Evolutionary conservation across 2,113 vertebrate species (phyloP).

Genomic region (Gasterosteus aculeatus): DNA sequence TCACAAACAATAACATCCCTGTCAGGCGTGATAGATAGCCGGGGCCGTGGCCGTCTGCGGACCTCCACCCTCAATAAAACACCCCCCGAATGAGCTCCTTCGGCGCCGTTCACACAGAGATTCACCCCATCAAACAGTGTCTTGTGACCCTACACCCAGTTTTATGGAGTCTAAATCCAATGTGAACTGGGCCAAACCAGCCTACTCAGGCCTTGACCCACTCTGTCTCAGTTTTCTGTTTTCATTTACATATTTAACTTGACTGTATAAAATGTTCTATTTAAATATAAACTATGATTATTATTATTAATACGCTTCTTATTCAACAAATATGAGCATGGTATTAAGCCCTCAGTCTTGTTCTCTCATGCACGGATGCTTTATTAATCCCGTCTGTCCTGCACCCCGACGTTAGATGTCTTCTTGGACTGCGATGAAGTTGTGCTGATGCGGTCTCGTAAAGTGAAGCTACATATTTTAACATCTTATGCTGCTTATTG

Average conservation of each 20-base stretch:
- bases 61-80: conserved; percentile 53
- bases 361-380: not conserved
- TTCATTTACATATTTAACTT: no score
- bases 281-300: no score
- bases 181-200: not conserved
- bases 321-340: not conserved
- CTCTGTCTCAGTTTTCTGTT: not conserved
- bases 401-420: not conserved
- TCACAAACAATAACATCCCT: conserved; percentile 46
- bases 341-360: not conserved
- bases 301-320: no score
- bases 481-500: conserved; percentile 36
- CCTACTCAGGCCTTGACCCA: no score
- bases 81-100: not conserved
- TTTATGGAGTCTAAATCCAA: not conserved
- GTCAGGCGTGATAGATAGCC: conserved; percentile 54
- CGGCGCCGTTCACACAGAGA: not conserved
- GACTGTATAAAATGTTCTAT: no score
- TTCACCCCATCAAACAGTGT: conserved; percentile 40
- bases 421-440: not conserved
- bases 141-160: not conserved
- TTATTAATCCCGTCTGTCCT: not conserved
- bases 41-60: not conserved
- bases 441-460: not conserved
- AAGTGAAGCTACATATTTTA: not conserved